Percentiles rank a stretch among this genome's conserved stretches.
Conservation (phyloP, 2,888 invertebrate genomes). For the Meloe dianella region DNA sequence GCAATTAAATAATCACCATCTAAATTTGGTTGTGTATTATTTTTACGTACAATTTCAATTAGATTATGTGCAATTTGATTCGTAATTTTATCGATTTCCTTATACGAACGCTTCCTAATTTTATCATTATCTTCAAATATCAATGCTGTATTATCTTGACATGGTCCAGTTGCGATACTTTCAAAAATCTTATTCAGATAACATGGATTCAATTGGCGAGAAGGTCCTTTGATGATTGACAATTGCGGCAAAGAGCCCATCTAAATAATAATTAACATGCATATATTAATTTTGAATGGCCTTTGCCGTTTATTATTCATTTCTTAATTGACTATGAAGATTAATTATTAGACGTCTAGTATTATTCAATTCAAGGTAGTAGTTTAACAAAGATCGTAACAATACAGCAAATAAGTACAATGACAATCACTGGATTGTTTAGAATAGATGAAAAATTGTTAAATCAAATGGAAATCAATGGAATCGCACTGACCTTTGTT, state of each 20-base stretch:
- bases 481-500: neutral
- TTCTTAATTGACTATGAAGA: neutral
- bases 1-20: constrained; percentile 79
- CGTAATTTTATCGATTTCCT: constrained; percentile 63
- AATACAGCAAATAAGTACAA: too few species aligned
- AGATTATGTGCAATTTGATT: constrained; percentile 67
- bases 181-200: constrained; percentile 62
- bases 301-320: neutral
- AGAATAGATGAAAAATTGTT: too few species aligned
- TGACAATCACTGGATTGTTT: too few species aligned
- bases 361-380: neutral
- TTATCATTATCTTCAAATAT: constrained; percentile 60
- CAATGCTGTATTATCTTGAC: constrained; percentile 66
- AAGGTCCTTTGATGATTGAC: constrained; percentile 71
- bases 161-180: constrained; percentile 62
- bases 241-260: constrained; percentile 81
- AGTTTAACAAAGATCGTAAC: too few species aligned
- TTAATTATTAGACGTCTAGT: neutral
- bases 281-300: too few species aligned
- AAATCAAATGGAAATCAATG: too few species aligned
- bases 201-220: constrained; percentile 52
- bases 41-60: constrained; percentile 55
- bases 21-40: constrained; percentile 60
- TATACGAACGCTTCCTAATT: constrained; percentile 58
- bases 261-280: constrained; percentile 34